Percentiles rank a stretch among this genome's conserved stretches.
Evolutionary conservation across 2,888 invertebrate species (phyloP).

Genomic region (Acrobasis suavella): DNA sequence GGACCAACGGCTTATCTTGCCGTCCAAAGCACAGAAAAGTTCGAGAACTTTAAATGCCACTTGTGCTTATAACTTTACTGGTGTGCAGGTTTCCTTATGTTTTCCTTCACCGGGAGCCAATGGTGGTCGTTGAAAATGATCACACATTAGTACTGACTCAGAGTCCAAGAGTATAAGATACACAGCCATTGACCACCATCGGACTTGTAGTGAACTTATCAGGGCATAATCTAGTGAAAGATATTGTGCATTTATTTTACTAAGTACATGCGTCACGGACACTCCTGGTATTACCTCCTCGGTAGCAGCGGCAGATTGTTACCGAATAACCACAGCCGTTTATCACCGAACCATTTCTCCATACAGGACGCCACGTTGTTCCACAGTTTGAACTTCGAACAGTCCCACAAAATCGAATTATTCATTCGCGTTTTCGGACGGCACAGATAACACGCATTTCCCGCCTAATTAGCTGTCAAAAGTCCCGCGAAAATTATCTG

Average conservation of each 20-base stretch:
- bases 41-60: too few relatives aligned
- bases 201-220: too few relatives aligned
- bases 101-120: too few relatives aligned
- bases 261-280: neutral
- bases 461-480: conserved; percentile 56
- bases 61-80: too few relatives aligned
- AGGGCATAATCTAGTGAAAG: too few relatives aligned
- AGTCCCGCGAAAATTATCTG: conserved; percentile 33
- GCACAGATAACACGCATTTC: conserved; percentile 50
- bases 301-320: conserved; percentile 93
- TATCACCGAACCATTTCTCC: conserved; percentile 97
- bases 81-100: too few relatives aligned
- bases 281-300: conserved; percentile 83
- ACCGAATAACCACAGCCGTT: conserved; percentile 95
- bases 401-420: conserved; percentile 49
- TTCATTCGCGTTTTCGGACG: conserved; percentile 68
- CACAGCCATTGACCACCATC: too few relatives aligned
- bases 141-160: too few relatives aligned
- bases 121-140: too few relatives aligned
- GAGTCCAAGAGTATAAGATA: too few relatives aligned
- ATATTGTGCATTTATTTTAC: conserved; percentile 7
- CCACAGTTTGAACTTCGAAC: conserved; percentile 66
- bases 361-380: conserved; percentile 84
- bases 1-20: too few relatives aligned
- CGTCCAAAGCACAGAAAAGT: too few relatives aligned